A percentile compares a stretch with the other conserved stretches of the same genome.
phyloP scores from a whole-genome alignment of 1,140 invertebrate genomes.

The Drosophila teissieri region DNA sequence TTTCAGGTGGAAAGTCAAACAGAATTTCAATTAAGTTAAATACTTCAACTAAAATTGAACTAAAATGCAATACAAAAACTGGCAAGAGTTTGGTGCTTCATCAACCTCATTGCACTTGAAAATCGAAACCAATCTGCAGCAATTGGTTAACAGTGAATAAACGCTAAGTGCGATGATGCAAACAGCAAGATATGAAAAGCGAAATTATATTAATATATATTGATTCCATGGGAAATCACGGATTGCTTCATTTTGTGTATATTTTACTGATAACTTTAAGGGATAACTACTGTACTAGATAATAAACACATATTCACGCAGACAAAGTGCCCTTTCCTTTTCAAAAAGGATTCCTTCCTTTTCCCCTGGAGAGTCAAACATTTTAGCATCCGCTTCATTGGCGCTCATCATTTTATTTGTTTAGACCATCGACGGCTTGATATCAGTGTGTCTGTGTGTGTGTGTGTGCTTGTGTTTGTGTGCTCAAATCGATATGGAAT shows the following conservation, averaged over 20 bases:
- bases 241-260: background rate
- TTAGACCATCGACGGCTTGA: conserved; percentile 62
- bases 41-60: conserved; percentile 60
- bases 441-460: conserved; percentile 5
- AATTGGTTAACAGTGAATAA: conserved; percentile 50
- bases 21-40: conserved; percentile 66
- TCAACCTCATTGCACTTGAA: conserved; percentile 46
- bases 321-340: background rate
- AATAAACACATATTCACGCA: conserved; percentile 24
- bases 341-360: background rate
- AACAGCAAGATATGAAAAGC: too few species aligned
- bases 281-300: conserved; percentile 30
- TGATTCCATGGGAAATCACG: too few species aligned
- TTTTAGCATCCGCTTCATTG: conserved; percentile 73
- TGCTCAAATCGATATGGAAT: conserved; percentile 66
- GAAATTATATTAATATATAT: too few species aligned
- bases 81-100: conserved; percentile 7
- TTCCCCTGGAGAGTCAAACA: conserved; percentile 45
- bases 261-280: background rate
- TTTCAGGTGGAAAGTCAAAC: conserved; percentile 43
- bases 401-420: conserved; percentile 79
- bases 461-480: conserved; percentile 7
- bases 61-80: conserved; percentile 48
- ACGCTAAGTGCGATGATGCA: background rate
- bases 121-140: conserved; percentile 41